These are phyloP conservation scores for Formica exsecta DNA, from an alignment of 1,140 invertebrate species.

Conservation along the genomic window DNA sequence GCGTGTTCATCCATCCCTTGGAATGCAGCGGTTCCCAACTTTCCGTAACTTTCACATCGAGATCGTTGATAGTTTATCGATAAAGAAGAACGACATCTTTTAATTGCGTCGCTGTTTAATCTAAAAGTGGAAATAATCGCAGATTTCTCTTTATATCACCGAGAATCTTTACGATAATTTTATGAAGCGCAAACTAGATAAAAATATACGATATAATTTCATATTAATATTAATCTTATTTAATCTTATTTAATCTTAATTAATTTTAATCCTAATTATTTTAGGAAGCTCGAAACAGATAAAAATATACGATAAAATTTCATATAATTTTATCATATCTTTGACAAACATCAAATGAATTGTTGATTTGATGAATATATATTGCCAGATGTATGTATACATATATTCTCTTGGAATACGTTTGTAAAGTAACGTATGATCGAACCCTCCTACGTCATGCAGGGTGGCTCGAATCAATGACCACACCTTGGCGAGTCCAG, in stretches of 20 bases:
- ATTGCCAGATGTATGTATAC: no score
- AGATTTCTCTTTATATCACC: background rate
- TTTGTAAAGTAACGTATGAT: background rate
- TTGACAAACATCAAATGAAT: background rate
- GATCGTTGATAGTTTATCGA: slow-evolving; percentile 8
- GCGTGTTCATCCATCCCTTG: slow-evolving; percentile 84
- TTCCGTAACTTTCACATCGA: background rate
- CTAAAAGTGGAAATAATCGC: background rate
- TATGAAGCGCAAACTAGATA: background rate
- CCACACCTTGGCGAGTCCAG: slow-evolving; percentile 23
- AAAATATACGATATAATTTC: background rate
- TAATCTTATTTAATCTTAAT: no score
- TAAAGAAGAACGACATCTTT: background rate
- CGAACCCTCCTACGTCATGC: background rate
- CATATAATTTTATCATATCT: background rate
- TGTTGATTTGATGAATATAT: background rate
- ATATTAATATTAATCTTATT: no score
- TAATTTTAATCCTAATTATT: background rate
- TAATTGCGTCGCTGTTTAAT: background rate
- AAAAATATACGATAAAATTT: background rate
- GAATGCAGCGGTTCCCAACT: slow-evolving; percentile 81
- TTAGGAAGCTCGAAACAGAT: background rate
- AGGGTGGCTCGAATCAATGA: slow-evolving; percentile 59
- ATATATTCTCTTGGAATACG: background rate
- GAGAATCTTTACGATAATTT: background rate